Conservation (phyloP, 2,113 vertebrate species). For the Cathartes aura region DNA sequence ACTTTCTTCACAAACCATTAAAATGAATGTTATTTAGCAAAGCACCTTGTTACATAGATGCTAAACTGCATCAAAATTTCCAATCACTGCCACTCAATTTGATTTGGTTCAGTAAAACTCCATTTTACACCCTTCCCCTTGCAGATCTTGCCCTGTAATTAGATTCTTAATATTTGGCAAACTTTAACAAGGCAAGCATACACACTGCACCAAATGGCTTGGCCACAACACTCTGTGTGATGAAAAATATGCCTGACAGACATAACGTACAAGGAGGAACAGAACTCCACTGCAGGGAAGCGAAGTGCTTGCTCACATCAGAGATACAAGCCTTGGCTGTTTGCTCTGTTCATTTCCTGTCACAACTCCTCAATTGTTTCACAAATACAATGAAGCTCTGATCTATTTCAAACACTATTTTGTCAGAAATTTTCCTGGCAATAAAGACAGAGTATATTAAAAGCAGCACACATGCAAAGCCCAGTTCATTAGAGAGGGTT, state of each 20-base stretch:
- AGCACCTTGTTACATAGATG: neutral
- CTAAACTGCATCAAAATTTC: neutral
- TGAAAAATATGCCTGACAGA: neutral
- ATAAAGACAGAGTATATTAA: neutral
- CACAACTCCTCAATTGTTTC: conserved; percentile 43
- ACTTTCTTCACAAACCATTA: neutral
- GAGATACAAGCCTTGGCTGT: neutral
- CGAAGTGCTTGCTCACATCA: neutral
- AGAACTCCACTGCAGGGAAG: neutral
- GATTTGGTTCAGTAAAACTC: neutral
- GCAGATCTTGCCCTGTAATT: neutral
- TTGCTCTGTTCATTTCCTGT: conserved; percentile 48
- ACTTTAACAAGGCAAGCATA: neutral
- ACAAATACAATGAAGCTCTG: conserved; percentile 55
- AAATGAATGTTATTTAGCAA: neutral
- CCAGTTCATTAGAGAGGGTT: neutral
- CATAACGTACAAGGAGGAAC: accelerated
- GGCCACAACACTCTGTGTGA: neutral
- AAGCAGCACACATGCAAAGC: neutral
- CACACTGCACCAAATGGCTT: neutral
- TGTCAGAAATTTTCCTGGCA: conserved; percentile 42
- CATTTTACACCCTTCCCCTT: neutral
- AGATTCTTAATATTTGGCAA: neutral
- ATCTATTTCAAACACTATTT: conserved; percentile 39
- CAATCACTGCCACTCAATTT: neutral